Evolutionary conservation across 2,888 invertebrate genomes (phyloP).

Genomic region (Halictus ligatus): DNA sequence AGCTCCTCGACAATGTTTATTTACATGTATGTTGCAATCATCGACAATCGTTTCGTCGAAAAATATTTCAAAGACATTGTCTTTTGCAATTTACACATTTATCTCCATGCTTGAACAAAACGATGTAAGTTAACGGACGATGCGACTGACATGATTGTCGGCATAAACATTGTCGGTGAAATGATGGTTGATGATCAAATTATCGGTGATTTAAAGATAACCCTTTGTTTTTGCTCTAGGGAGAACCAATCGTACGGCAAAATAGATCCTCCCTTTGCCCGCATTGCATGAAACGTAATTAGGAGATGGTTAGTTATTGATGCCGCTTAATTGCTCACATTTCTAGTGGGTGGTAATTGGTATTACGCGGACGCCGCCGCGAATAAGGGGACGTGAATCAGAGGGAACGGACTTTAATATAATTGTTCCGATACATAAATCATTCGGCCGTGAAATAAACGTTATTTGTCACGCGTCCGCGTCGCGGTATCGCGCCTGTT

Average conservation of each 20-base stretch:
- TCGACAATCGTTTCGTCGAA: no score
- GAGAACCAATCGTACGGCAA: slow-evolving; percentile 24
- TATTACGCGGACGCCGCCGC: slow-evolving; percentile 36
- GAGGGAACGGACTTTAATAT: slow-evolving; percentile 50
- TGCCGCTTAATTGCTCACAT: slow-evolving; percentile 62
- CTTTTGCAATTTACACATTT: no score
- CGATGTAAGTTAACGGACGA: no score
- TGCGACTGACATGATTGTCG: neutral
- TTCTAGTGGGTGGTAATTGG: slow-evolving; percentile 48
- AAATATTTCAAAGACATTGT: no score
- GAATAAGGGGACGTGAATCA: slow-evolving; percentile 44
- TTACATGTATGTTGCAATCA: no score
- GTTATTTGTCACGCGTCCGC: slow-evolving; percentile 29
- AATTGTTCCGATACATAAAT: slow-evolving; percentile 57
- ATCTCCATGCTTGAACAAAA: no score
- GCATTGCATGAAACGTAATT: slow-evolving; percentile 56
- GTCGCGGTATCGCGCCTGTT: neutral
- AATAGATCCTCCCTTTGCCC: slow-evolving; percentile 47
- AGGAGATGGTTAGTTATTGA: slow-evolving; percentile 59
- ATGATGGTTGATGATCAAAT: neutral
- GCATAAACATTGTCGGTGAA: neutral
- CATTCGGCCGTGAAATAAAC: slow-evolving; percentile 53
- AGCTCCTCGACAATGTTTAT: no score
- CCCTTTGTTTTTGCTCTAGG: neutral
- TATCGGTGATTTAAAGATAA: neutral